A percentile compares a stretch with the other conserved stretches of the same genome.
phyloP scores from a whole-genome alignment of 92 coral and sea anemone genomes.

The Montipora capitata region DNA sequence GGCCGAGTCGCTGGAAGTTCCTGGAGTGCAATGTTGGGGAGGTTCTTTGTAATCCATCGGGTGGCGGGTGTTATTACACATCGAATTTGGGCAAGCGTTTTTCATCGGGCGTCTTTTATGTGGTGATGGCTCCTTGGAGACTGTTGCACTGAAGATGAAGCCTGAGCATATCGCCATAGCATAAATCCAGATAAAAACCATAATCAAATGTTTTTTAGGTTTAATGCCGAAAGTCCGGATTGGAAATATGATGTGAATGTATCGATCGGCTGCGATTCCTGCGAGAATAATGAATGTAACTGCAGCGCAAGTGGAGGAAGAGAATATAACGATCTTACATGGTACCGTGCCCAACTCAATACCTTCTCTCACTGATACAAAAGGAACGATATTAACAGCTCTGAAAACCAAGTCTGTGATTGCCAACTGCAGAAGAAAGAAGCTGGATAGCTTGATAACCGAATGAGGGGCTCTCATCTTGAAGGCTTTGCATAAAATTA shows the following conservation, averaged over 20 bases:
- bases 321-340: conserved; percentile 69
- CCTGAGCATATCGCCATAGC: conserved; percentile 56
- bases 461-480: conserved; percentile 20
- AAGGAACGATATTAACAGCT: conserved; percentile 20
- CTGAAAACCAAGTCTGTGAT: conserved; percentile 67
- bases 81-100: no score
- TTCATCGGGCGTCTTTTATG: no score
- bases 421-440: conserved; percentile 57
- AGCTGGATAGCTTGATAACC: conserved; percentile 37
- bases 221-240: conserved; percentile 41
- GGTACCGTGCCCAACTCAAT: neutral
- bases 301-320: conserved; percentile 73
- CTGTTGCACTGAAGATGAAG: conserved; percentile 58
- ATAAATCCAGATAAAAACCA: conserved; percentile 47
- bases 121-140: neutral
- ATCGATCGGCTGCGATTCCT: conserved; percentile 86
- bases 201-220: conserved; percentile 2
- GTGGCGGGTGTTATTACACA: neutral
- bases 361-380: no score
- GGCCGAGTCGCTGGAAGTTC: neutral
- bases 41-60: neutral
- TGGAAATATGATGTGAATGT: conserved; percentile 76
- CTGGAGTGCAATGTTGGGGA: conserved; percentile 16
- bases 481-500: conserved; percentile 49
- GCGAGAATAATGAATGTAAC: conserved; percentile 75